A percentile compares a stretch with the other conserved stretches of the same genome.
These are phyloP conservation scores for Sebastes ruberrimus DNA, from an alignment of 2,797 vertebrate species.

Conservation along the genomic window DNA sequence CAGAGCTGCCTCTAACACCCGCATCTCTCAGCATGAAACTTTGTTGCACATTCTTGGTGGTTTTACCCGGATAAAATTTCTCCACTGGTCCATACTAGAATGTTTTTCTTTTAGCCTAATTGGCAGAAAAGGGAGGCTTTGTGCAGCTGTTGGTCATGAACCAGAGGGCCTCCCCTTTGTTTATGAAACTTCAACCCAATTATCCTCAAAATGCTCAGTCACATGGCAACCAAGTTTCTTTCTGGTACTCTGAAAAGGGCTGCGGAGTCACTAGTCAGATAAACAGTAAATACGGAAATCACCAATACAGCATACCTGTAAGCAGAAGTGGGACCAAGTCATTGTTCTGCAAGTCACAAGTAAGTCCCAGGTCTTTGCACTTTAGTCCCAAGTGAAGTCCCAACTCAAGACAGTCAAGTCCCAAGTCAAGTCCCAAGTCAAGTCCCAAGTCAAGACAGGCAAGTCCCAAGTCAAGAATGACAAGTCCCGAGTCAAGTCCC, in stretches of 20 bases:
- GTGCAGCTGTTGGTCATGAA: conserved; percentile 46
- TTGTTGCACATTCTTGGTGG: not conserved
- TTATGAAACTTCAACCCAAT: conserved; percentile 63
- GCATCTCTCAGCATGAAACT: conserved; percentile 28
- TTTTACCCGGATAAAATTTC: not conserved
- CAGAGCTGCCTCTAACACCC: conserved; percentile 21
- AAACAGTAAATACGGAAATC: not conserved
- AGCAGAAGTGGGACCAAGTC: no score
- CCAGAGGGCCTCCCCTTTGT: conserved; percentile 58
- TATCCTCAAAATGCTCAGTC: conserved; percentile 52
- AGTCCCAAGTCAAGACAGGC: no score
- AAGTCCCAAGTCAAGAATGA: no score
- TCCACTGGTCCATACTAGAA: not conserved
- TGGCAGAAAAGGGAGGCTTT: conserved; percentile 64
- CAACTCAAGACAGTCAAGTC: no score
- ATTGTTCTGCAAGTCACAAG: no score
- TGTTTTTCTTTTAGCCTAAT: conserved; percentile 39
- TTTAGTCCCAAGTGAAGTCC: no score
- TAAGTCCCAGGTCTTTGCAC: no score
- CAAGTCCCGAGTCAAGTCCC: no score
- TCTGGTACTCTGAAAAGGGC: not conserved
- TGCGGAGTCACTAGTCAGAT: not conserved
- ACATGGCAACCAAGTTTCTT: conserved; percentile 11
- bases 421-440: no score
- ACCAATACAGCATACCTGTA: not conserved